Percentiles rank a stretch among this genome's conserved stretches.
Conservation (phyloP, 2,888 invertebrate species). For the Lepidochitona cinerea region DNA sequence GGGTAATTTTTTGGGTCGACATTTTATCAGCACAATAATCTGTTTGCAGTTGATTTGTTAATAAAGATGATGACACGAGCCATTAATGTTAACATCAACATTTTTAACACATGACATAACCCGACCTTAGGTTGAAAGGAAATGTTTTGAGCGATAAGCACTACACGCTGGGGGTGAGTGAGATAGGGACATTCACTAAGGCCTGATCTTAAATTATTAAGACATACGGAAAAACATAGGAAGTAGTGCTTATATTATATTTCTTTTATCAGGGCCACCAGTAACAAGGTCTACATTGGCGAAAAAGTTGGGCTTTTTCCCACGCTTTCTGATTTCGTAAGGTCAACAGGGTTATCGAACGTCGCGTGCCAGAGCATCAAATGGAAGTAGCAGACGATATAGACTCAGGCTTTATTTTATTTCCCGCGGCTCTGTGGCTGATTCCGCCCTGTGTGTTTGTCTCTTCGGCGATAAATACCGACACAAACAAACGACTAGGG, state of each 20-base stretch:
- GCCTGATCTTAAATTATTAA: no score
- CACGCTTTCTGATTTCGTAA: slow-evolving; percentile 2
- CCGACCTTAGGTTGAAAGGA: no score
- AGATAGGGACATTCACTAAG: no score
- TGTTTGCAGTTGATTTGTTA: no score
- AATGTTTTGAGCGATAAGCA: no score
- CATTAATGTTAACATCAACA: no score
- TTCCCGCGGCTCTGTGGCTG: not conserved
- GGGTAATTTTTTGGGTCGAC: no score
- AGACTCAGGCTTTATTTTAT: not conserved
- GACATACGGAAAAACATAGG: no score
- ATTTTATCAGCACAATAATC: no score
- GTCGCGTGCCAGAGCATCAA: slow-evolving; percentile 6
- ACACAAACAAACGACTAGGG: not conserved
- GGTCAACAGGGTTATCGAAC: slow-evolving; percentile 8
- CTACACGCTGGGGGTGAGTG: no score
- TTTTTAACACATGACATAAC: no score
- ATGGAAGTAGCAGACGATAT: slow-evolving; percentile 3
- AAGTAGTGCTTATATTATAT: not conserved
- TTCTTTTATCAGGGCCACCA: not conserved
- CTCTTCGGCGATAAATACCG: not conserved
- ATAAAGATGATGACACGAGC: no score
- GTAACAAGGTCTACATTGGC: not conserved
- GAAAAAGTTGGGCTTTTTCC: not conserved
- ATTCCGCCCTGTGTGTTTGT: not conserved